Percentiles rank a stretch among this genome's conserved stretches.
Conservation (phyloP, 2,797 vertebrate genomes). For the Diglossa cyanea region DNA sequence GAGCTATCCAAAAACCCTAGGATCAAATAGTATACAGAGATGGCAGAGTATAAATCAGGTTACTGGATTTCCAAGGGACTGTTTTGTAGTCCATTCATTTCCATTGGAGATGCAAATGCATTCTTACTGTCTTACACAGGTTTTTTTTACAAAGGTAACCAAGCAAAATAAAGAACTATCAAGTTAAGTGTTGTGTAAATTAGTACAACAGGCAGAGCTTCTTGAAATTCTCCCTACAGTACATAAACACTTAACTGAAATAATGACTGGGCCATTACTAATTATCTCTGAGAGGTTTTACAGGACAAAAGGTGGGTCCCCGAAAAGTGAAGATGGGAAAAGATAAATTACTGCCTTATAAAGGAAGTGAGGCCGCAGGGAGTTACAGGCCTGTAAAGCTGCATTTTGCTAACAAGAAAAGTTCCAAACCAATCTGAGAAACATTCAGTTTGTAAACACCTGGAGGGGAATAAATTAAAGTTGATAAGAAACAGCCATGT, state of each 20-base stretch:
- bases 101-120: neutral
- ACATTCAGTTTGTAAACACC: neutral
- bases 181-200: neutral
- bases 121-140: neutral
- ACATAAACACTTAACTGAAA: neutral
- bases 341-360: neutral
- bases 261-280: neutral
- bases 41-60: neutral
- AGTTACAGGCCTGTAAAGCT: neutral
- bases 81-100: neutral
- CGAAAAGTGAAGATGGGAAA: neutral
- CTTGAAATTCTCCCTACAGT: neutral
- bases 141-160: no score
- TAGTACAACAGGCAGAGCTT: neutral
- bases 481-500: neutral
- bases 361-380: neutral
- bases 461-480: neutral
- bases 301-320: neutral
- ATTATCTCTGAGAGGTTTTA: neutral
- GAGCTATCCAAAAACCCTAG: neutral
- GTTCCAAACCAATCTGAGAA: neutral
- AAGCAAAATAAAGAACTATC: neutral
- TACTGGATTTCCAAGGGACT: neutral
- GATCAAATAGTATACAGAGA: neutral
- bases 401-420: neutral